Evolutionary conservation across 2,888 invertebrate species (phyloP), one percentile per base, ranked within the genome.

Genomic region (Sinopyrophorus schimmeli): DNA sequence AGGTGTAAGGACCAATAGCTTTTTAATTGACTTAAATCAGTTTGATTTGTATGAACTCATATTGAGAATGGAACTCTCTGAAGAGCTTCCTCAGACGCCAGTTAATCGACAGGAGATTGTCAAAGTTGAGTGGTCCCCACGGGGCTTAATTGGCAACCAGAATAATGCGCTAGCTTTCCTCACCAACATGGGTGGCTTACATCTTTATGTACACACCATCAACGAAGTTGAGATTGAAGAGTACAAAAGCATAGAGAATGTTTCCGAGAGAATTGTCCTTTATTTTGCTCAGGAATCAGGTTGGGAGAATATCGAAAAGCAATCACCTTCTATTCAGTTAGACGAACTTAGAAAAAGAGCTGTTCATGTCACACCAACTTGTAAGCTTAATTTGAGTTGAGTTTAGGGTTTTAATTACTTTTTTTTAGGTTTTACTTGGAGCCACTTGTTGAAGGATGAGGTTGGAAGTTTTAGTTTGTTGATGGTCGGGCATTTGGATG

Each of bases 361-460:
- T n/a, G 52, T 57, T 16, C 47, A 44, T 28, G 57, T 66, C 10
- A 55, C 58, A n/a, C 63, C 67, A 17, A 61, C 61, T 55, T 62
- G 69, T 69, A 62, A 41, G 17, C 46, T 41, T 18, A 18, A 18
- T 16, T 4, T 9, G 2, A 6, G 11, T 31, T 31, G 18, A 30
- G 4, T 35, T 18, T 17, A 23, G 26, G 28, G 9, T 24, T 18
- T 24, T 48, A 17, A n/a, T 43, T 31, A 24, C 11, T 15, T 11
- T 15, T n/a, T 60, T 67, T 39, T 55, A 71, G 70, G 65, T 35
- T 67, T 71, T 52, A 59, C 62, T 30, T 73, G 72, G 72, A 63
- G 66, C 38, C 65, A 69, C 47, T 34, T 63, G 9, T 61, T 66
- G 35, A 40, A 43, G 16, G 41, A 52, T 24, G 43, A 61, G n/a